phyloP scores from a whole-genome alignment of 2,797 vertebrate species.

The Poeciliopsis infans region DNA sequence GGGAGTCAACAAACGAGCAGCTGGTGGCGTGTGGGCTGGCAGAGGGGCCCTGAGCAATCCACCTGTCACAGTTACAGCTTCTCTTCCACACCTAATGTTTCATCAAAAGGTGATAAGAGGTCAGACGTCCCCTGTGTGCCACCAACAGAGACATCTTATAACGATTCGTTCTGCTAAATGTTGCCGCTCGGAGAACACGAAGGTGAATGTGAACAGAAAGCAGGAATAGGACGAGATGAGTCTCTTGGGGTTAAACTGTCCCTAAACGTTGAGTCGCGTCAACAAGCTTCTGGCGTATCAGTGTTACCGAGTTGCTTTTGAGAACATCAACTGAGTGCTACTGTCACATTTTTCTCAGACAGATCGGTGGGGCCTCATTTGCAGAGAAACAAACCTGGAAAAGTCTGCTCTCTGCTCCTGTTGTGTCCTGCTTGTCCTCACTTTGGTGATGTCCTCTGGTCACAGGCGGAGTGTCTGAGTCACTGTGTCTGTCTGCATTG shows the following conservation, averaged over 20 bases:
- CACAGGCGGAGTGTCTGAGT: constrained; percentile 25
- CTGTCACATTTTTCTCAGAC: constrained; percentile 42
- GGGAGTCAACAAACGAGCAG: constrained; percentile 18
- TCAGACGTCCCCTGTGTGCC: constrained; percentile 1
- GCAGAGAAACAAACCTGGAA: constrained; percentile 26
- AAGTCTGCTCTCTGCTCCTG: constrained; percentile 3
- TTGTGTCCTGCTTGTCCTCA: constrained; percentile 21
- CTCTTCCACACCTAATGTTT: constrained; percentile 30
- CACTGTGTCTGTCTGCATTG: constrained; percentile 17
- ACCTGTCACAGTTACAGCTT: constrained; percentile 24
- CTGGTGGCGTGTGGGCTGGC: constrained; percentile 1
- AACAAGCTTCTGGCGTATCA: constrained; percentile 6
- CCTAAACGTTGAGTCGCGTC: constrained; percentile 45
- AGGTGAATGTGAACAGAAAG: constrained; percentile 38
- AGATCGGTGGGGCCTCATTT: constrained; percentile 51
- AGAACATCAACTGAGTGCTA: constrained; percentile 49
- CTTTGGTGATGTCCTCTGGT: constrained; percentile 30
- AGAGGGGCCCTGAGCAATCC: constrained; percentile 13
- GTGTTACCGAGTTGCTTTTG: neutral
- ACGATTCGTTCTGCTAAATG: constrained; percentile 42
- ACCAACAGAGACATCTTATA: constrained; percentile 9
- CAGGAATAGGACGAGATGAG: constrained; percentile 21
- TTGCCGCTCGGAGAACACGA: constrained; percentile 23
- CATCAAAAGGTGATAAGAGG: constrained; percentile 24
- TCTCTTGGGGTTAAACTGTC: constrained; percentile 25